These are phyloP conservation scores for Macrostomum cliftonense DNA, from an alignment of 2,888 invertebrate species.

Conservation along the genomic window DNA sequence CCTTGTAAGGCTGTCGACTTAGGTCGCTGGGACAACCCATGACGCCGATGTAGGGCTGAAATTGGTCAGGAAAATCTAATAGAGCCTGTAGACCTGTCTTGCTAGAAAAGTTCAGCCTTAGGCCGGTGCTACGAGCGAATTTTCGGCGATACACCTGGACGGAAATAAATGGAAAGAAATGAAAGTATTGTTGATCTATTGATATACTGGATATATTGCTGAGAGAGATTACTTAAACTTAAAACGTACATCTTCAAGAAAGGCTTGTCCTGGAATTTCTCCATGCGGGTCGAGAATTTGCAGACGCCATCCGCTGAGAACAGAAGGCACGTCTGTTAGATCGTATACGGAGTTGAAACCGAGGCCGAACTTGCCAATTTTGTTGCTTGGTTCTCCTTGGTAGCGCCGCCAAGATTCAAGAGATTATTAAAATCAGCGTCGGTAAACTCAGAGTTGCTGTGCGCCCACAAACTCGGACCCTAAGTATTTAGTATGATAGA, in stretches of 20 bases:
- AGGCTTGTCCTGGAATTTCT: too few species aligned
- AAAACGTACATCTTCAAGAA: too few species aligned
- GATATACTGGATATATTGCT: too few species aligned
- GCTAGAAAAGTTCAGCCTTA: too few species aligned
- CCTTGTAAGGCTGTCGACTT: slow-evolving; percentile 5
- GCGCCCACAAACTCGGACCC: slow-evolving; percentile 31
- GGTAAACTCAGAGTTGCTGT: slow-evolving; percentile 25
- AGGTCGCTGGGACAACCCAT: slow-evolving; percentile 18
- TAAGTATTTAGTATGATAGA: slow-evolving; percentile 12
- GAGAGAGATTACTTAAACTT: too few species aligned
- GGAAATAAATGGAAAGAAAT: too few species aligned
- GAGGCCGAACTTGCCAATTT: slow-evolving; percentile 30
- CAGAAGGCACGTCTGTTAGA: slow-evolving; percentile 20
- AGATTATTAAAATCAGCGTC: slow-evolving; percentile 26
- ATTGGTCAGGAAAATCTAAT: slow-evolving; percentile 19
- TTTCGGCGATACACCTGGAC: too few species aligned
- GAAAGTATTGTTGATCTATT: too few species aligned
- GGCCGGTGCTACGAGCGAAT: too few species aligned
- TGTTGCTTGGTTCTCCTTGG: slow-evolving; percentile 20
- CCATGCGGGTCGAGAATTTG: slow-evolving; percentile 24
- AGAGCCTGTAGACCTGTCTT: slow-evolving; percentile 10
- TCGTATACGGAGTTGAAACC: slow-evolving; percentile 20
- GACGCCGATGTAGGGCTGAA: slow-evolving; percentile 21
- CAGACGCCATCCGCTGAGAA: slow-evolving; percentile 22
- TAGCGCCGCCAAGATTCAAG: slow-evolving; percentile 24